Conservation (phyloP, 2,797 vertebrate genomes). For the Takifugu rubripes region DNA sequence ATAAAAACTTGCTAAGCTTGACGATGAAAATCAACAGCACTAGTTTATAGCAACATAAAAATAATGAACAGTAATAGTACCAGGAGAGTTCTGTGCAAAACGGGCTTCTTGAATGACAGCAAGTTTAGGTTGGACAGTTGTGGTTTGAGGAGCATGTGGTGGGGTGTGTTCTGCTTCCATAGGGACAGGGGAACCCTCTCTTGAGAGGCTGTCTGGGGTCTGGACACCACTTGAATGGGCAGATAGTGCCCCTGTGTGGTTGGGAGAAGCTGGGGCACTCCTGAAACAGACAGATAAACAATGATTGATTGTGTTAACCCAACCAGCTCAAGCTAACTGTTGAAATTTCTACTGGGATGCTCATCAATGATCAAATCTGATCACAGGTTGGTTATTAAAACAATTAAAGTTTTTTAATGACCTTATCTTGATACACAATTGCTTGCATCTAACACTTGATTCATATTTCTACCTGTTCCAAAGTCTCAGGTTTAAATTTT, state of each 20-base stretch:
- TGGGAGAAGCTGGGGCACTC: constrained; percentile 97
- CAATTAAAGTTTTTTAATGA: too few relatives aligned
- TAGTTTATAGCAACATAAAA: too few relatives aligned
- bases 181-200: constrained; percentile 94
- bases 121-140: constrained; percentile 86
- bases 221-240: constrained; percentile 95
- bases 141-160: constrained; percentile 43
- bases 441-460: too few relatives aligned
- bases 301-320: background rate
- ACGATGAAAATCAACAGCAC: too few relatives aligned
- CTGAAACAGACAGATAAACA: constrained; percentile 59
- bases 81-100: constrained; percentile 91
- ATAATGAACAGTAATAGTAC: constrained; percentile 56
- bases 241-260: constrained; percentile 90
- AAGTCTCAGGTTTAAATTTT: too few relatives aligned
- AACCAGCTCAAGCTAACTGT: too few relatives aligned
- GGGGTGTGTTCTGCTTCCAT: constrained; percentile 79
- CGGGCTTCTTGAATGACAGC: constrained; percentile 94
- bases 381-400: too few relatives aligned
- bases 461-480: too few relatives aligned
- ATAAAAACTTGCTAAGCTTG: too few relatives aligned
- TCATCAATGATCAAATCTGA: too few relatives aligned
- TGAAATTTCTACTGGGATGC: too few relatives aligned
- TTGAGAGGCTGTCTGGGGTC: constrained; percentile 94
- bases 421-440: too few relatives aligned